Base-by-base conservation (phyloP, 2,113 vertebrate genomes). In the Hippocampus mohnikei region DNA sequence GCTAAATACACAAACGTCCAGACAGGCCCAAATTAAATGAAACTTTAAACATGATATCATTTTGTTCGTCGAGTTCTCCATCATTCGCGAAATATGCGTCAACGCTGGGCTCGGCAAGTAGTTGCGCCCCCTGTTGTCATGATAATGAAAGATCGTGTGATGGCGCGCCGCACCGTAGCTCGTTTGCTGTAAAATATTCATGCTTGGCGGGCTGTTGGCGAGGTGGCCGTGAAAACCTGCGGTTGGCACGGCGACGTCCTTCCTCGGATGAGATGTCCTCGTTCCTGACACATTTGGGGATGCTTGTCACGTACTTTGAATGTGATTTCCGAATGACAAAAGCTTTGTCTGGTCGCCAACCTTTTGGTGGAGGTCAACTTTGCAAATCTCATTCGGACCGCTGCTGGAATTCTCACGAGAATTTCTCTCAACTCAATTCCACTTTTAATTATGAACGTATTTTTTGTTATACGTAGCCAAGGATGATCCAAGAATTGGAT, bases 361-460 rank as follows among this genome's bases (percentile, higher is more conserved):
- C 41, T 58, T 37, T 62, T 70, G 50, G n/a, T n/a, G 66, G 56
- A 73, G 42, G 23, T 41, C 52, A 25, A 55, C 15, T 78, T 77
- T 63, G 33, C 53, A 72, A 71, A 66, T 25, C 65, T 42, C 0
- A 41, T 21, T n/a, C 27, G 18, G 15, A 58, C 50, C 58, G n/a
- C 42, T 40, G 50, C 62, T 79, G 62, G 53, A 65, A 81, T 77
- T 73, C 21, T 50, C 50, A 74, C 2, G 66, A 55, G 67, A 72
- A 66, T 72, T 72, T 71, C 48, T 16, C 16, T 65, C 15, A 4
- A 6, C 74, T 12, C 6, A 50, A 37, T 67, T 67, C 67, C 75
- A 56, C 23, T 58, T 76, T 70, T 74, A 37, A 80, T 73, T 72
- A 48, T 13, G 6, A 72, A 4, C 25, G 12, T 12, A 25, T n/a